Conservation (phyloP, 2,113 vertebrate species). For the Piprites chloris region DNA sequence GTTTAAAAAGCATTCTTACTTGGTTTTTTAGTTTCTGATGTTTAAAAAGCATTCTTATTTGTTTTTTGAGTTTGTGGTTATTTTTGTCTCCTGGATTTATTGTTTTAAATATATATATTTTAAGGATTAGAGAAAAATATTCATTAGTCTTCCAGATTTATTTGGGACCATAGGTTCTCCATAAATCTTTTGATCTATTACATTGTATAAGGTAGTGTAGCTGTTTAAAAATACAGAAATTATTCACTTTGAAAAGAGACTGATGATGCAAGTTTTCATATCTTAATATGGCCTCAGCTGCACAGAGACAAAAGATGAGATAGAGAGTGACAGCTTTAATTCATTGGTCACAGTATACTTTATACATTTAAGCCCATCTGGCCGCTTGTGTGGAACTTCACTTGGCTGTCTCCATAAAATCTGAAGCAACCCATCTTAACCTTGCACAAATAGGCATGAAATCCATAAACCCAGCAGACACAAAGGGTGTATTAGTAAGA, state of each 20-base stretch:
- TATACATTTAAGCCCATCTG: slow-evolving; percentile 65
- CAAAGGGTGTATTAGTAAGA: slow-evolving; percentile 46
- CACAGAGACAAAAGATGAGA: slow-evolving; percentile 48
- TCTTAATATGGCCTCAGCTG: slow-evolving; percentile 67
- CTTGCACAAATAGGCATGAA: slow-evolving; percentile 70
- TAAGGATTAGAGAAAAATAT: not conserved
- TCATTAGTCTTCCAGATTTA: not conserved
- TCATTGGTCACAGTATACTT: slow-evolving; percentile 79
- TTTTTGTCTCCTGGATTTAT: not conserved
- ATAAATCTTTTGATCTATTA: not conserved
- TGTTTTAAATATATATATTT: not conserved
- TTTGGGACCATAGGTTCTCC: not conserved
- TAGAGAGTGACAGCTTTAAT: slow-evolving; percentile 66
- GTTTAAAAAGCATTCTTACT: not conserved
- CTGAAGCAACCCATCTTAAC: slow-evolving; percentile 62
- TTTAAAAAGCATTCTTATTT: not conserved
- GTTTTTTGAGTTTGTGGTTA: not conserved
- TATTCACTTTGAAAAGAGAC: slow-evolving; percentile 44
- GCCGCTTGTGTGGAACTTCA: slow-evolving; percentile 33
- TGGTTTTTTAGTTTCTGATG: not conserved
- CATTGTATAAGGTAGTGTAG: not conserved
- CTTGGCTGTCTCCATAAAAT: slow-evolving; percentile 63
- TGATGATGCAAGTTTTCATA: slow-evolving; percentile 40
- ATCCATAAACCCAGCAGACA: slow-evolving; percentile 69
- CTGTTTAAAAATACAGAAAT: not conserved